A percentile compares a stretch with the other conserved stretches of the same genome.
Evolutionary conservation across 2,113 vertebrate species (phyloP).

Genomic region (Takifugu bimaculatus): DNA sequence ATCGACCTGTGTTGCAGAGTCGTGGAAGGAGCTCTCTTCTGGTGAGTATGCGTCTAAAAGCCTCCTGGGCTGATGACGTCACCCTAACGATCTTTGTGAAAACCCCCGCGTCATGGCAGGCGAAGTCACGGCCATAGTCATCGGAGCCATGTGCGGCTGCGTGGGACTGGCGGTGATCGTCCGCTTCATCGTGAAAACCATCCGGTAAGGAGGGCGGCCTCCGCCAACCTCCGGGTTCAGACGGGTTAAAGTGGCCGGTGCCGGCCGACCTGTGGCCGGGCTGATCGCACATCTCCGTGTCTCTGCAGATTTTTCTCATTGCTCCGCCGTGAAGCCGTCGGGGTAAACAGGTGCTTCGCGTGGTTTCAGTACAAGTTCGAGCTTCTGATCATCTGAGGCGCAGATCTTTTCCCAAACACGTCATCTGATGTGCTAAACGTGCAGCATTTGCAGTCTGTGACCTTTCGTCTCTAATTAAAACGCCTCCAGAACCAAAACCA

Average conservation of each 20-base stretch:
- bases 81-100: not conserved
- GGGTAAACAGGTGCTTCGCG: constrained; percentile 68
- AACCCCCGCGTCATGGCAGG: constrained; percentile 44
- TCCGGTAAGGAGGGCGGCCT: constrained; percentile 58
- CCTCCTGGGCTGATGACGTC: not conserved
- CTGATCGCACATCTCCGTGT: constrained; percentile 48
- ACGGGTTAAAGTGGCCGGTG: not conserved
- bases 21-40: constrained; percentile 63
- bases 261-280: not conserved
- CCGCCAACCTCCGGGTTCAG: not conserved
- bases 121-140: constrained; percentile 74
- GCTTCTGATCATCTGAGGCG: constrained; percentile 11
- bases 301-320: constrained; percentile 69
- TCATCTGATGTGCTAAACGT: too few species aligned
- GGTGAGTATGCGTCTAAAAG: constrained; percentile 57
- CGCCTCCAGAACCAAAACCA: constrained; percentile 18
- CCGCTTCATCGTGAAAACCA: constrained; percentile 72
- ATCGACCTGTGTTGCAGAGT: constrained; percentile 51
- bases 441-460: too few species aligned
- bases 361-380: constrained; percentile 6
- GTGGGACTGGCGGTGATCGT: constrained; percentile 70
- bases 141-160: constrained; percentile 74
- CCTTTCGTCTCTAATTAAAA: constrained; percentile 5
- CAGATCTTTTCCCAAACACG: constrained; percentile 13
- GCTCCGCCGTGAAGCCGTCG: constrained; percentile 61